A percentile compares a stretch with the other conserved stretches of the same genome.
Conservation (phyloP, 2,888 invertebrate genomes). For the Alsophila aescularia region DNA sequence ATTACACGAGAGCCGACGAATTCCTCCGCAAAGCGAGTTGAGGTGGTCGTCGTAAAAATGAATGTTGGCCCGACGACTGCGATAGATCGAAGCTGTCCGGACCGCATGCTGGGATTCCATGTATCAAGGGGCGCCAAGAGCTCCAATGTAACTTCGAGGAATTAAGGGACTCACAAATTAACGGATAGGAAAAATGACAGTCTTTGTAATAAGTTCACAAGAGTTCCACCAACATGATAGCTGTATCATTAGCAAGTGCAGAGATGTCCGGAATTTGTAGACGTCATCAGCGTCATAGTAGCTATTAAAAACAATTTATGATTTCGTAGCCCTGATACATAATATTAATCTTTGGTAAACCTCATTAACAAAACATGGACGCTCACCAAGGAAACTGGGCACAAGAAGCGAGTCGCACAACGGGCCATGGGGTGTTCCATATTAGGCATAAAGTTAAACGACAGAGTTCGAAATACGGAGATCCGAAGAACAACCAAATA, state of each 20-base stretch:
- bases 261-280: not conserved
- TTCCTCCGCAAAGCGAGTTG: constrained; percentile 55
- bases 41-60: constrained; percentile 28
- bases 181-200: not conserved
- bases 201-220: not conserved
- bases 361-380: too few relatives aligned
- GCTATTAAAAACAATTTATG: not conserved
- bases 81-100: constrained; percentile 12
- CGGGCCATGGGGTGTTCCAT: too few relatives aligned
- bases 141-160: constrained; percentile 1
- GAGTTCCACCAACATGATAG: not conserved
- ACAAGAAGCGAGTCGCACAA: too few relatives aligned
- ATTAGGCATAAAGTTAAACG: too few relatives aligned
- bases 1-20: constrained; percentile 74
- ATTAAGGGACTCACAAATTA: constrained; percentile 1
- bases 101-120: constrained; percentile 18
- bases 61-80: constrained; percentile 22
- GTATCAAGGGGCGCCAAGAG: constrained; percentile 12
- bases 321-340: too few relatives aligned
- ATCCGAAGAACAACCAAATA: too few relatives aligned
- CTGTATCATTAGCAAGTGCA: not conserved
- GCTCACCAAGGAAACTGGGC: too few relatives aligned
- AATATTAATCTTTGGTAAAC: too few relatives aligned
- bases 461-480: too few relatives aligned
- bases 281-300: not conserved